phyloP scores from a whole-genome alignment of 2,113 vertebrate species.

The Channa maculata region DNA sequence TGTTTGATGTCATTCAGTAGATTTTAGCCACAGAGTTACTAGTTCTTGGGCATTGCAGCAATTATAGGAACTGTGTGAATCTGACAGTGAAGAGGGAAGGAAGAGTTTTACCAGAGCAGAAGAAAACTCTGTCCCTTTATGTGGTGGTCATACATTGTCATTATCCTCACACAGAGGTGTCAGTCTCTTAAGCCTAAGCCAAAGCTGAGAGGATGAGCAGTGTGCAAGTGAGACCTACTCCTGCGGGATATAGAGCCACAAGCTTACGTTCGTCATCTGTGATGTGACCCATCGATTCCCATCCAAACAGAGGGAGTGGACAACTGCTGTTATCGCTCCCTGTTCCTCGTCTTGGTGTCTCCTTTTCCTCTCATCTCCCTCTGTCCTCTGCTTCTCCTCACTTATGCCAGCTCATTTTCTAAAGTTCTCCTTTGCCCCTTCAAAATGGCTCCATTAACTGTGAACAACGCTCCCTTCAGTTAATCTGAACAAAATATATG shows the following conservation, averaged over 20 bases:
- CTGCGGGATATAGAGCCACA: slow-evolving; percentile 21
- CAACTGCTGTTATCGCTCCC: not conserved
- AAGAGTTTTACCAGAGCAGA: not conserved
- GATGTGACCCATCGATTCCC: slow-evolving; percentile 14
- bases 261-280: slow-evolving; percentile 18
- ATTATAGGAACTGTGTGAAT: not conserved
- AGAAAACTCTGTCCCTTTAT: slow-evolving; percentile 4
- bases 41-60: not conserved
- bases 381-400: not conserved
- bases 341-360: slow-evolving; percentile 3
- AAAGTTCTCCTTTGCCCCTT: slow-evolving; percentile 24
- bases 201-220: slow-evolving; percentile 42
- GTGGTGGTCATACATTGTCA: slow-evolving; percentile 23
- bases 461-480: slow-evolving; percentile 6
- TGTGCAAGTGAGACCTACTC: slow-evolving; percentile 41
- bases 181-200: slow-evolving; percentile 31
- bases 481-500: slow-evolving; percentile 55
- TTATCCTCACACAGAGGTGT: slow-evolving; percentile 35
- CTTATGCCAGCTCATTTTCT: slow-evolving; percentile 40
- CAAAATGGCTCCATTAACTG: slow-evolving; percentile 13
- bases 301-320: slow-evolving; percentile 26
- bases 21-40: not conserved
- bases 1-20: not conserved
- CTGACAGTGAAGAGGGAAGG: slow-evolving; percentile 9
- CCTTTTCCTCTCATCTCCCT: slow-evolving; percentile 26